Base-by-base conservation (phyloP, 2,113 vertebrate genomes). In the Carollia perspicillata region DNA sequence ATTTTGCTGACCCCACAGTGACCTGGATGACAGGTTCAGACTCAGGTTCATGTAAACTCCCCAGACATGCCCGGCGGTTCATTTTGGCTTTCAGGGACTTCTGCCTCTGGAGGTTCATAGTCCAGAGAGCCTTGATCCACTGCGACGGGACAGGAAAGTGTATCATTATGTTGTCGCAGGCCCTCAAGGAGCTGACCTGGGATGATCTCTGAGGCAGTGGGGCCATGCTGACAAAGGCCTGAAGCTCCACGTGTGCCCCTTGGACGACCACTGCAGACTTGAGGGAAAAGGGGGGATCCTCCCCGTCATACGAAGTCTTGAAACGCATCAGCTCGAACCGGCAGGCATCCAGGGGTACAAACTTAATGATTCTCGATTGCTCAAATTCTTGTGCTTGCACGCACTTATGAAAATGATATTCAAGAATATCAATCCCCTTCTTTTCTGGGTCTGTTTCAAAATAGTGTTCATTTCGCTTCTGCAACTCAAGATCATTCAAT, bases 11-110 rank as follows among this genome's bases (percentile, higher is more conserved):
- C 93, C 99, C 99, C 37, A 99, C 89, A 0, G 99, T 99, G 97
- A 99, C 99, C 97, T 99, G 99, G 98, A 99, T 99, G 89, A 99
- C 97, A 0, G 99, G 99, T 90, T 99, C 99, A 0, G 99, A 99
- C 75, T 99, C 99, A 0, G 98, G 95, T 55, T 99, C 97, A 0
- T 98, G 98, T 84, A 99, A 97, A 44, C 99, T 98, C 3, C 99
- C 99, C 97, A 99, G 98, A 97, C 99, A 99, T 0, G 99, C 97
- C 30, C 99, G 99, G 96, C 99, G 99, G 96, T 99, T 99, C 99
- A 99, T 99, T 87, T 99, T 99, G 22, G 99, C 99, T 97, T 99
- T 99, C 74, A 99, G 97, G 2, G 99, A 99, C 96, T 99, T 99
- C 98, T 99, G 99, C 84, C 99, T 99, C 97, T 99, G 99, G 37